Conservation (phyloP, 2,888 invertebrate species). For the Meganola albula region DNA sequence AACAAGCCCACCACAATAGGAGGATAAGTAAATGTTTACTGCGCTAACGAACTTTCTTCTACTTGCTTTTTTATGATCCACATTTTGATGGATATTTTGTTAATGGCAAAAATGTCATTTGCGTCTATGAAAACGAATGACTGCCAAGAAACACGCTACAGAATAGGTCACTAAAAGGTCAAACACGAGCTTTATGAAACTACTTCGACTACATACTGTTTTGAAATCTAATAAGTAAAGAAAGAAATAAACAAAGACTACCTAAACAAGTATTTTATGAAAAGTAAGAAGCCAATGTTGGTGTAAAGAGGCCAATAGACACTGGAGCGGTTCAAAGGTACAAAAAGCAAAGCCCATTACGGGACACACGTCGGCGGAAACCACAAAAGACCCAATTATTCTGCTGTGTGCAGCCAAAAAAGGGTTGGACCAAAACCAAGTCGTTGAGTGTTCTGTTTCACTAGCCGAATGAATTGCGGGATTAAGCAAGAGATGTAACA, state of each 20-base stretch:
- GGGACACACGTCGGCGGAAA: slow-evolving; percentile 54
- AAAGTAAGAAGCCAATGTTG: slow-evolving; percentile 34
- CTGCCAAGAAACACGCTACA: slow-evolving; percentile 26
- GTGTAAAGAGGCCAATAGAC: slow-evolving; percentile 44
- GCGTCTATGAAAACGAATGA: slow-evolving; percentile 37
- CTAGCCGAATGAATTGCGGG: no score
- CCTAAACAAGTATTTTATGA: slow-evolving; percentile 36
- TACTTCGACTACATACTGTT: no score
- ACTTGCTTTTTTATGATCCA: slow-evolving; percentile 45
- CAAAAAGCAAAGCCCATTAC: slow-evolving; percentile 58
- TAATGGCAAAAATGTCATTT: slow-evolving; percentile 48
- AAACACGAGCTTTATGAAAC: no score
- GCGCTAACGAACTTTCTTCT: slow-evolving; percentile 51
- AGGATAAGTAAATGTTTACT: slow-evolving; percentile 46
- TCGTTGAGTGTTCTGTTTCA: slow-evolving; percentile 47
- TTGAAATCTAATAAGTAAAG: no score
- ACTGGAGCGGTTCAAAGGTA: slow-evolving; percentile 48
- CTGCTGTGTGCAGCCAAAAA: slow-evolving; percentile 60
- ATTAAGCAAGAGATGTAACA: no score
- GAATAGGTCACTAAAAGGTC: no score
- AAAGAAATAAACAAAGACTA: slow-evolving; percentile 16
- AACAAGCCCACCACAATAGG: slow-evolving; percentile 39
- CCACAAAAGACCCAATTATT: slow-evolving; percentile 71
- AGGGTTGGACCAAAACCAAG: slow-evolving; percentile 55
- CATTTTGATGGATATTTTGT: slow-evolving; percentile 50